These are phyloP conservation scores for Ormia ochracea DNA, from an alignment of 2,888 invertebrate species.

Conservation along the genomic window DNA sequence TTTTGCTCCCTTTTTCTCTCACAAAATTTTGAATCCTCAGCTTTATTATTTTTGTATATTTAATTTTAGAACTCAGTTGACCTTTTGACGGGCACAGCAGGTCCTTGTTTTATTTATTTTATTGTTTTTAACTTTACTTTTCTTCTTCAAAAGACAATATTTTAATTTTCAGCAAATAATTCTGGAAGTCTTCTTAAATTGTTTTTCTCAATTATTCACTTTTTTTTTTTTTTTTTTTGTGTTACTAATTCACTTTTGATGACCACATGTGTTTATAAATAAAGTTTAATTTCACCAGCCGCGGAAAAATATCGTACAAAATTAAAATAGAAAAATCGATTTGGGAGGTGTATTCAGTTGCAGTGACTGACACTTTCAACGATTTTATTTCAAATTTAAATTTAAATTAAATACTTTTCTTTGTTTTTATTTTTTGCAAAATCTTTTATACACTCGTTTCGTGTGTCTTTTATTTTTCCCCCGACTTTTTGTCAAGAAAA, in stretches of 20 bases:
- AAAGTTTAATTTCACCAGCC: neutral
- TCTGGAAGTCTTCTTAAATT: neutral
- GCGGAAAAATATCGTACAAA: neutral
- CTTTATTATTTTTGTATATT: neutral
- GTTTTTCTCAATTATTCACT: neutral
- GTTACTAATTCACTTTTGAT: conserved; percentile 13
- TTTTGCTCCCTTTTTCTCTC: neutral
- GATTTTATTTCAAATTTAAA: conserved; percentile 7
- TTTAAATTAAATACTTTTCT: conserved; percentile 1
- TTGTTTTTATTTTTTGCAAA: conserved; percentile 1
- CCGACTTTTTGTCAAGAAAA: conserved; percentile 9
- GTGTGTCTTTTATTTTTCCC: neutral
- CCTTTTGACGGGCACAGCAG: conserved; percentile 31
- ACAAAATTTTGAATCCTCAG: neutral
- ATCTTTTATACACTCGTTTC: conserved; percentile 14
- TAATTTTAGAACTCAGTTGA: conserved; percentile 1
- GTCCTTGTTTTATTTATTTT: conserved; percentile 7
- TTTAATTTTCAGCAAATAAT: neutral
- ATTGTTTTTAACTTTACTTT: neutral
- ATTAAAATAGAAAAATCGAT: conserved; percentile 2
- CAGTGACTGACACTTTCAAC: neutral
- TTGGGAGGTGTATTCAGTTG: conserved; percentile 29
- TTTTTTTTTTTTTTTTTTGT: too few relatives aligned
- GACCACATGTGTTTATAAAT: conserved; percentile 32
- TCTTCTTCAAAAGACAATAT: neutral